Evolutionary conservation across 2,797 vertebrate species (phyloP), one percentile per base, ranked within the genome.

Genomic region (Myoxocephalus aenaeus): DNA sequence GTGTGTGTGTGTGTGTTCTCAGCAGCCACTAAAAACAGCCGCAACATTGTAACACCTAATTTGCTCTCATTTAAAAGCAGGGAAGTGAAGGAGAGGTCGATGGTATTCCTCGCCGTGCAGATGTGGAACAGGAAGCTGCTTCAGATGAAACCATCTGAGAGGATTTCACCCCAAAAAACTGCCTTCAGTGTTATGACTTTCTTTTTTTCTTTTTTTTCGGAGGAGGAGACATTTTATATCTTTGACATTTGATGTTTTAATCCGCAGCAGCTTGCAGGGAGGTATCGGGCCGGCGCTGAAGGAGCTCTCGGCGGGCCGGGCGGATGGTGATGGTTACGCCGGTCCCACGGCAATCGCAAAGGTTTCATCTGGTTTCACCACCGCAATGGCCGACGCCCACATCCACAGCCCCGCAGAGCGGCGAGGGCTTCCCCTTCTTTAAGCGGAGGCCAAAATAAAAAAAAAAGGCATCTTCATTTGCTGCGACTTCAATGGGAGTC

Each of bases 41-140:
- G 10, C 73, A 79, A 83, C 75, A 87, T 87, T 81, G 66, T 86
- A 79, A 88, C 89, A 91, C 86, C 90, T 92, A 75, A 91, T 92
- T 86, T 83, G 77, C 71, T 83, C 80, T 83, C 54, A 77, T 89
- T 90, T 90, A 85, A 58, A 73, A 57, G 75, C 77, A 68, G 79
- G 59, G 81, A 29, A 77, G 82, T 53, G 67, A 82, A 74, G 73
- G 68, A 71, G 67, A 81, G 74, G 80, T 83, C 50, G 73, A 0
- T 50, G 79, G 70, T 89, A 8, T 88, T 84, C 79, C 76, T 78
- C 61, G 11, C 5, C 75, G 7, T 62, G 42, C 78, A 70, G 67
- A 86, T 65, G 81, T 81, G 59, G 75, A 85, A 82, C 61, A 81
- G 75, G 65, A 68, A 79, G 73, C 67, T 54, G 70, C 75, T 77